Base-by-base conservation (phyloP, 2,888 invertebrate species). In the Idaea dimidiata region DNA sequence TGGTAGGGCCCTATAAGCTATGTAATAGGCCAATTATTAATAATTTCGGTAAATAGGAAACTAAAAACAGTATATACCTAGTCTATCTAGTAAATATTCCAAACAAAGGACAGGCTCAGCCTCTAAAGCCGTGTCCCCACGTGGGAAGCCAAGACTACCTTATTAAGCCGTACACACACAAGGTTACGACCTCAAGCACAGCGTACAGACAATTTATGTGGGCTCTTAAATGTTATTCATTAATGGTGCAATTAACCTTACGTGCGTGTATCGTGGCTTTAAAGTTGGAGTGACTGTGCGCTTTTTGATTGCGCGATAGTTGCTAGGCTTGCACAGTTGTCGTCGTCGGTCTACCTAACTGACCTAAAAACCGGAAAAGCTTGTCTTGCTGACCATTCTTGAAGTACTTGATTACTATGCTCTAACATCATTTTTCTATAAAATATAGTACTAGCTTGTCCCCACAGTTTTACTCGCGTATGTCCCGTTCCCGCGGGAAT, bases 181-280 rank as follows among this genome's bases (percentile, higher is more conserved):
- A 60, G 60, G 60, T 60, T 54, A 16, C 24, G 59, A 54, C 59
- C 59, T 59, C 24, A 59, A 17, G 18, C 0, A 57, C 24, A 24
- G 16, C 17, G 55, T 32, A 60, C 24, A 43, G 17, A 16, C 58
- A 43, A 32, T 43, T 43, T 43, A 43, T 24, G 54, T 33, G 14
- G 32, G 56, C 54, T 33, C 17, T n/a, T 54, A 16, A 60, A 43
- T 43, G 43, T 43, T 43, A 43, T 10, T 43, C 43, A 43, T 43
- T 43, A 43, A 43, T 43, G 8, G 8, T 43, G 43, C 43, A 43
- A 43, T 43, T 43, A 43, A 43, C 43, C 43, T 43, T 43, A 43
- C 43, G n/a, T 43, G 43, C 43, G 43, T 43, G 43, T 14, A 43
- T 43, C 43, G 43, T 43, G 43, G 43, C 3, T 43, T 43, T 10